Evolutionary conservation across 2,888 invertebrate genomes (phyloP).

Genomic region (Sesia apiformis): DNA sequence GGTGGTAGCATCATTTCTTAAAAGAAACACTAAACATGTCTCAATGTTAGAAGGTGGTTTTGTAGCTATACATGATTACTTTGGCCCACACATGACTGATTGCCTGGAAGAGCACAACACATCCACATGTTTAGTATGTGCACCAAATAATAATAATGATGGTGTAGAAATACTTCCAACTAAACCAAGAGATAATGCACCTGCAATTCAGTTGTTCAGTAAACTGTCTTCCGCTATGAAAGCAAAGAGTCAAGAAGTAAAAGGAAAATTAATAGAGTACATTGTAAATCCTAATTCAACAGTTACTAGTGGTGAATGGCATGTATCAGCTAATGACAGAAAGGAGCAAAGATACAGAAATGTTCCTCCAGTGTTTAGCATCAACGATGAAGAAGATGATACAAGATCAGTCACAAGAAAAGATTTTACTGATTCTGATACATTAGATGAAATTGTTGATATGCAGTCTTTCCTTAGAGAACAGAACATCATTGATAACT

Average conservation of each 20-base stretch:
- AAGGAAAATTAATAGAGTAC: constrained; percentile 92
- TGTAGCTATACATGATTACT: constrained; percentile 86
- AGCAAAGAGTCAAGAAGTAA: constrained; percentile 92
- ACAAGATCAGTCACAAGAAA: constrained; percentile 41
- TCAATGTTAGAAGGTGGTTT: constrained; percentile 95
- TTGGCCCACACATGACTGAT: constrained; percentile 85
- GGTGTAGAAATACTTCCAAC: constrained; percentile 29
- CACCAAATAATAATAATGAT: constrained; percentile 60
- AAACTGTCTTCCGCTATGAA: constrained; percentile 92
- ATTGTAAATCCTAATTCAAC: constrained; percentile 89
- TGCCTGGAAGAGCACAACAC: constrained; percentile 90
- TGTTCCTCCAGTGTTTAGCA: constrained; percentile 94
- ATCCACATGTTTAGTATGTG: constrained; percentile 87
- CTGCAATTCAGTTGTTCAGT: constrained; percentile 82
- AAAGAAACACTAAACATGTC: constrained; percentile 93
- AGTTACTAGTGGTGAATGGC: constrained; percentile 77
- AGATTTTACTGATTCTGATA: constrained; percentile 74
- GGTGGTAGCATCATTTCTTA: constrained; percentile 97
- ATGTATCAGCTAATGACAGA: constrained; percentile 88
- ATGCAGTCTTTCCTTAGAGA: constrained; percentile 87
- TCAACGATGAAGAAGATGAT: constrained; percentile 85
- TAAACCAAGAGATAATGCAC: constrained; percentile 46
- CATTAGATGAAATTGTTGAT: constrained; percentile 83
- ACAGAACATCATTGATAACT: constrained; percentile 88
- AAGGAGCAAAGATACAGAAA: constrained; percentile 92